These are phyloP conservation scores for Hymenopus coronatus DNA, from an alignment of 2,888 invertebrate species.

Conservation along the genomic window DNA sequence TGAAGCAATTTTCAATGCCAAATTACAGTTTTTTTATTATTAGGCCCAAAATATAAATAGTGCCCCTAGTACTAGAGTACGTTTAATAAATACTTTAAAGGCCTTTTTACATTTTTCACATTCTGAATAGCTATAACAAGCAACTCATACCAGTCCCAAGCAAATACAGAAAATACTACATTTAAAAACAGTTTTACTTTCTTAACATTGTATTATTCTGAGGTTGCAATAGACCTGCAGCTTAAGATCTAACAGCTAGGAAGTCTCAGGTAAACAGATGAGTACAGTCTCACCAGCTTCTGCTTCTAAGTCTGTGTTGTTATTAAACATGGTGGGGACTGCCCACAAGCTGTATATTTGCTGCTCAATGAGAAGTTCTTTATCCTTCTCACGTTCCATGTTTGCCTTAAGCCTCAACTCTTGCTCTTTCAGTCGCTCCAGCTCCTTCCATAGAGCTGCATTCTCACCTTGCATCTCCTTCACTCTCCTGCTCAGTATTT, in stretches of 20 bases:
- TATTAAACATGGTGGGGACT: conserved; percentile 18
- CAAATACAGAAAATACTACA: neutral
- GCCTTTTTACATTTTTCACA: neutral
- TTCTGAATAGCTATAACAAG: neutral
- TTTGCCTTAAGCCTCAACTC: conserved; percentile 14
- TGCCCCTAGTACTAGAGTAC: too few relatives aligned
- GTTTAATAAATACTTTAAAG: neutral
- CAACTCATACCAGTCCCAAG: neutral
- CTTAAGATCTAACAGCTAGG: neutral
- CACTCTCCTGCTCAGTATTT: conserved; percentile 41
- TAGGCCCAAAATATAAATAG: too few relatives aligned
- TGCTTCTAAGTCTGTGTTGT: conserved; percentile 18
- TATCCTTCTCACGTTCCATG: conserved; percentile 21
- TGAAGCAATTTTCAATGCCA: too few relatives aligned
- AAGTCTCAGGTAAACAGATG: neutral
- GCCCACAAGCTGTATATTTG: conserved; percentile 20
- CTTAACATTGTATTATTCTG: neutral
- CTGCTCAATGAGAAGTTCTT: conserved; percentile 19
- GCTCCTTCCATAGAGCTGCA: neutral
- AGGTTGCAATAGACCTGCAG: neutral
- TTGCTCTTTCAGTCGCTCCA: conserved; percentile 15
- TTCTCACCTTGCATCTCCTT: conserved; percentile 23
- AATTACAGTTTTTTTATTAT: too few relatives aligned
- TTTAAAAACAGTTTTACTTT: neutral
- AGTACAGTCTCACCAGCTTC: conserved; percentile 12